Evolutionary conservation across 2,888 invertebrate genomes (phyloP), one percentile per base, ranked within the genome.

Genomic region (Trilocha varians): DNA sequence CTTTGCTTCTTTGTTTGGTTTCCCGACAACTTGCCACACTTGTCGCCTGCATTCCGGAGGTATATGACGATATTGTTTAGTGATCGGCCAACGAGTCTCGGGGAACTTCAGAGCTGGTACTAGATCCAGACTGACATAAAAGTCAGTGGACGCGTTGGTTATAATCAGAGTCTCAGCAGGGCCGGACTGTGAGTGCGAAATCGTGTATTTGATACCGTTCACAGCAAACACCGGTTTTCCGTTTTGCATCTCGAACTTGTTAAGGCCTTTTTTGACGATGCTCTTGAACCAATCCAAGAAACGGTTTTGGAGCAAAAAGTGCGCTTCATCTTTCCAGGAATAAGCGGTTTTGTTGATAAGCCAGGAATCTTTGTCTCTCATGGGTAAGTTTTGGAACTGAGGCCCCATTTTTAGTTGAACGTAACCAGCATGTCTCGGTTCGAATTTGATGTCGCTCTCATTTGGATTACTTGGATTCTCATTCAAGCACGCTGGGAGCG

Each of bases 101-200:
- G 73, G 70, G 44, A 88, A 86, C 57, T 77, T 76, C 15, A 88
- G 53, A 3, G 83, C 83, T 0, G 88, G 88, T 5, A 88, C 89
- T 33, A 89, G 52, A 53, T 89, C 89, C 0, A 88, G 74, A 41
- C 78, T 73, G 52, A 89, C 57, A 14, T 57, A 58, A 42, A 80
- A 73, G 5, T 65, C 56, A 14, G 38, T 55, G 0, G 39, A 17
- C 0, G 9, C 4, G 38, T 70, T 66, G 39, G 58, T 52, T n/a
- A 89, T 63, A 16, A 60, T 63, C 8, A 90, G 44, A 0, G 88
- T 90, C 50, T 87, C 73, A 0, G 90, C 90, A 0, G 90, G 90
- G 0, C 88, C 88, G 1, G 77, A 70, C 33, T 71, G 64, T 0
- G 72, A 67, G 2, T 49, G 55, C 2, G 52, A 40, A 3, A 78